phyloP scores from a whole-genome alignment of 2,888 invertebrate genomes.

The Leptinotarsa tumamoca region DNA sequence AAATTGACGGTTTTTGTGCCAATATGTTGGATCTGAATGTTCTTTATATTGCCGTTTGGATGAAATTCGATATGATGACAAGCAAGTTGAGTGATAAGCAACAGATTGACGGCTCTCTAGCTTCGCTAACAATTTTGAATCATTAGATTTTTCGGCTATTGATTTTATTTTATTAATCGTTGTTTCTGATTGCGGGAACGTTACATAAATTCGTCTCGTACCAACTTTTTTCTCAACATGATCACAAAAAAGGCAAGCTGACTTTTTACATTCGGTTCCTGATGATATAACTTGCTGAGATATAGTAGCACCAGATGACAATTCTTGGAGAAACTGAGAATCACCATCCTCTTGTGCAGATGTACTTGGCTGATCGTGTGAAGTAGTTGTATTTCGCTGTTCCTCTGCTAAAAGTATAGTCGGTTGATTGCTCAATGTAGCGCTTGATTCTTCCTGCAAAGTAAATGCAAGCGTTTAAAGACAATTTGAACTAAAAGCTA shows the following conservation, averaged over 20 bases:
- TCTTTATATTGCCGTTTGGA: constrained; percentile 24
- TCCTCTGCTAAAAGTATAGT: too few relatives aligned
- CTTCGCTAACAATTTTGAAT: background rate
- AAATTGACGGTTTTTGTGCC: constrained; percentile 25
- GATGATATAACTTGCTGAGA: constrained; percentile 28
- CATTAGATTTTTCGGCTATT: constrained; percentile 27
- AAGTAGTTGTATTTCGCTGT: too few relatives aligned
- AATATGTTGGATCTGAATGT: constrained; percentile 28
- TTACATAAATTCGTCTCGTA: constrained; percentile 17
- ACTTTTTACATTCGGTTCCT: constrained; percentile 15
- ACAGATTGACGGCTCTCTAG: constrained; percentile 16
- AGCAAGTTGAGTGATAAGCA: constrained; percentile 28
- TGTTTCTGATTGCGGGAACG: constrained; percentile 27
- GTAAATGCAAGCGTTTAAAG: too few relatives aligned
- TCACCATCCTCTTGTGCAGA: background rate
- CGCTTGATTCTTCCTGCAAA: too few relatives aligned
- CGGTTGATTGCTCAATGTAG: too few relatives aligned
- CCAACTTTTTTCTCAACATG: constrained; percentile 27
- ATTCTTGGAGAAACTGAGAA: constrained; percentile 11
- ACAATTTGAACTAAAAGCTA: too few relatives aligned
- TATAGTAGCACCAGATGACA: constrained; percentile 1
- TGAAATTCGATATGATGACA: constrained; percentile 23
- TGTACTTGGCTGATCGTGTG: too few relatives aligned
- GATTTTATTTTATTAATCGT: constrained; percentile 24
- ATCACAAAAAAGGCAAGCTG: constrained; percentile 27